phyloP scores from a whole-genome alignment of 2,888 invertebrate genomes.

The Anoncus sp. region DNA sequence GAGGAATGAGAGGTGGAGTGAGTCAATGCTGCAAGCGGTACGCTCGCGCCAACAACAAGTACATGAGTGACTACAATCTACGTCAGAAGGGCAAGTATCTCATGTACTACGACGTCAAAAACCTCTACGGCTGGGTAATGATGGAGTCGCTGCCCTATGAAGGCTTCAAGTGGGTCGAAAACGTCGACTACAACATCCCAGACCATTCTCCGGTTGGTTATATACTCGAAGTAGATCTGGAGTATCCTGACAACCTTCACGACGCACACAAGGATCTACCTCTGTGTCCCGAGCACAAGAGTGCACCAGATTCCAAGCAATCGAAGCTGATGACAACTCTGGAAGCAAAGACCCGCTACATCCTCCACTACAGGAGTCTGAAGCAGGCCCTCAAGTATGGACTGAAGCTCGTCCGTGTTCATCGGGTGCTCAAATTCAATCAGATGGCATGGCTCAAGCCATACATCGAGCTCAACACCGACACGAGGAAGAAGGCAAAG shows the following conservation, averaged over 20 bases:
- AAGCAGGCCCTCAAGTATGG: constrained; percentile 46
- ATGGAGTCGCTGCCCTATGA: constrained; percentile 20
- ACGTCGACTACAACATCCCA: background rate
- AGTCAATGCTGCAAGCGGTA: constrained; percentile 72
- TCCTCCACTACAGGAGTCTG: constrained; percentile 61
- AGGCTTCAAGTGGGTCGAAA: constrained; percentile 73
- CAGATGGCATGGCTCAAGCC: constrained; percentile 78
- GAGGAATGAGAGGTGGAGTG: constrained; percentile 70
- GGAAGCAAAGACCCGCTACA: constrained; percentile 3
- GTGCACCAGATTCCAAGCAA: background rate
- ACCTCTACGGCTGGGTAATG: constrained; percentile 53
- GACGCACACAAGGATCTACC: constrained; percentile 66
- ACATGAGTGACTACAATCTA: constrained; percentile 55
- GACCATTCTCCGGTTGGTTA: constrained; percentile 72
- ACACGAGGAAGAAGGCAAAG: constrained; percentile 71
- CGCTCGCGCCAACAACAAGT: constrained; percentile 67
- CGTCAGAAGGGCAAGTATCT: constrained; percentile 42
- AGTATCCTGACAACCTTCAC: constrained; percentile 79
- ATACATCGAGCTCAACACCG: constrained; percentile 80
- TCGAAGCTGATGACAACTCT: background rate
- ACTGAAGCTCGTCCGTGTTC: constrained; percentile 69
- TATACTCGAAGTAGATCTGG: constrained; percentile 81
- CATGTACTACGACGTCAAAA: constrained; percentile 60
- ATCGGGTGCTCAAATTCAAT: constrained; percentile 76
- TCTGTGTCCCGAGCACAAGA: constrained; percentile 70